These are phyloP conservation scores for Myodes glareolus DNA, from an alignment of 2,113 vertebrate species.

Conservation along the genomic window DNA sequence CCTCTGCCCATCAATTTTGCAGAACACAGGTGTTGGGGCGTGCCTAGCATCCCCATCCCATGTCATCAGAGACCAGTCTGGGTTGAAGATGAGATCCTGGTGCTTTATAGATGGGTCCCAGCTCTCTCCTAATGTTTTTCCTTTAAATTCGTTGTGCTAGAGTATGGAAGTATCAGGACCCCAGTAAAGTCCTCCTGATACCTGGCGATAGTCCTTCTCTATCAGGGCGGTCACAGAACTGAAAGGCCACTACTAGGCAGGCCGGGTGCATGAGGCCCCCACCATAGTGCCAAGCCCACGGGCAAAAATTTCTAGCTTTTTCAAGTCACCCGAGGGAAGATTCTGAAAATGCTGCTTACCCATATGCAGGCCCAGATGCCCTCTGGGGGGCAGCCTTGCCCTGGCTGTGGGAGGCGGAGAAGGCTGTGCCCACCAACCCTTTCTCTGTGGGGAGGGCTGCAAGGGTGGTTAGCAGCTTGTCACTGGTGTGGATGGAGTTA, in stretches of 20 bases:
- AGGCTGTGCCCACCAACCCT: not conserved
- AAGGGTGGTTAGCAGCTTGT: not conserved
- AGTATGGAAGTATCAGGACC: not conserved
- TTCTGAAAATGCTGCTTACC: not conserved
- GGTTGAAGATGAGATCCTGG: not conserved
- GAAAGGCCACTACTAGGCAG: not conserved
- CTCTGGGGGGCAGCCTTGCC: conserved; percentile 55
- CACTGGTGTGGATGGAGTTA: conserved; percentile 77
- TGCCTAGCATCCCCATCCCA: not conserved
- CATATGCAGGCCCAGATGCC: not conserved
- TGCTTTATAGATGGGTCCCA: not conserved
- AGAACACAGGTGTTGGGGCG: not conserved
- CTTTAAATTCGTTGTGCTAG: not conserved
- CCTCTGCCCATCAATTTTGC: not conserved
- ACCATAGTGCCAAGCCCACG: not conserved
- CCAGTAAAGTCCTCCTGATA: not conserved
- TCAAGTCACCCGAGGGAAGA: not conserved
- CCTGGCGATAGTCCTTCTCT: not conserved
- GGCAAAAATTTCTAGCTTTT: not conserved
- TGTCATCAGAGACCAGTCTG: not conserved
- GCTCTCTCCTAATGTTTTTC: not conserved
- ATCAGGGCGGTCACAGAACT: not conserved
- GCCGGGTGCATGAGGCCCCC: not conserved
- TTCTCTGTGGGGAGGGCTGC: not conserved
- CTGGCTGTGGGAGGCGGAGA: not conserved